A percentile compares a stretch with the other conserved stretches of the same genome.
Evolutionary conservation across 2,113 vertebrate species (phyloP).

Genomic region (Leucosticte australis): DNA sequence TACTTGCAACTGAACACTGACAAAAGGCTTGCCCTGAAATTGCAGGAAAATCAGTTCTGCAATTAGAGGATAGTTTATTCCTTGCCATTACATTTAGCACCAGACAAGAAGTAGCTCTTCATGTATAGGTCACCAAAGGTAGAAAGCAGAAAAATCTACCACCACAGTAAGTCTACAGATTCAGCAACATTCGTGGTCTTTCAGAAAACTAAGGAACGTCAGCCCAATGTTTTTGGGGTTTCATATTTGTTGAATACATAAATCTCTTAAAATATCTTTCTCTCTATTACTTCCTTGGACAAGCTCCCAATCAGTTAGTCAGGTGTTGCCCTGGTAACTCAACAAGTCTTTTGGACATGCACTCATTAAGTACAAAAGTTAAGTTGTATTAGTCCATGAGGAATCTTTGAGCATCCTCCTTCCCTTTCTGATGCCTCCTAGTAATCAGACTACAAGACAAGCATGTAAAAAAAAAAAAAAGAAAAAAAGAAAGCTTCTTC

Average conservation of each 20-base stretch:
- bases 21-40: not conserved
- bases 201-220: not conserved
- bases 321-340: not conserved
- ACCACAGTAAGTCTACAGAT: not conserved
- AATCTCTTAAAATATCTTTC: not conserved
- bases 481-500: not conserved
- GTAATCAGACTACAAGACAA: not conserved
- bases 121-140: not conserved
- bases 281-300: not conserved
- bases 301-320: not conserved
- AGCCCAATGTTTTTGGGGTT: not conserved
- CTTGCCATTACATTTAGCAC: not conserved
- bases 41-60: not conserved
- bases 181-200: not conserved
- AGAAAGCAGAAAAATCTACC: not conserved
- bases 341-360: not conserved
- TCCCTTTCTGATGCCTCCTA: not conserved
- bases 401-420: not conserved
- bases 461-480: not conserved
- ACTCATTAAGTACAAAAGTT: not conserved
- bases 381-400: not conserved
- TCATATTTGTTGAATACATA: not conserved
- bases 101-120: not conserved
- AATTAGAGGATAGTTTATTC: constrained; percentile 8
- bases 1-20: not conserved